Conservation (phyloP, 2,113 vertebrate genomes). For the Bujurquina vittata region DNA sequence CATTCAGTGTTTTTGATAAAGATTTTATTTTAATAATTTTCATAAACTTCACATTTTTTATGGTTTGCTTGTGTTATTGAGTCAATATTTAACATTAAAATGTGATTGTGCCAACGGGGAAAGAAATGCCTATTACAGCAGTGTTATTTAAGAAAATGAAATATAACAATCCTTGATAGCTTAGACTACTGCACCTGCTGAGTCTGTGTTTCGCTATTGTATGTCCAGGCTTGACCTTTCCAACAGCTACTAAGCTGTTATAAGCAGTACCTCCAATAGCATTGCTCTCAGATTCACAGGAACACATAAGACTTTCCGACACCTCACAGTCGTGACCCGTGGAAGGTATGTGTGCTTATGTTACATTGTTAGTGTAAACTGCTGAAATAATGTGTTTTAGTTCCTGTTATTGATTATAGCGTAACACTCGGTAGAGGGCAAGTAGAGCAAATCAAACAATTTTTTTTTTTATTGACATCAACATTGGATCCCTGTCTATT, state of each 20-base stretch:
- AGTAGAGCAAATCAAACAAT: neutral
- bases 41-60: conserved; percentile 6
- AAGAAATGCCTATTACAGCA: neutral
- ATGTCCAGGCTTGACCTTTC: conserved; percentile 20
- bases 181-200: neutral
- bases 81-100: neutral
- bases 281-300: conserved; percentile 32
- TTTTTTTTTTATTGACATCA: neutral
- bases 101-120: neutral
- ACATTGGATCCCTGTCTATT: neutral
- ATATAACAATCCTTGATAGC: neutral
- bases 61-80: neutral
- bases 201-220: conserved; percentile 2
- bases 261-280: conserved; percentile 14
- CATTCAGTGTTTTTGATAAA: conserved; percentile 68
- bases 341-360: conserved; percentile 41
- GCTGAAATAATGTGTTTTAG: neutral
- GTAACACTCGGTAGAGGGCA: neutral
- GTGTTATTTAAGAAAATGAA: conserved; percentile 1
- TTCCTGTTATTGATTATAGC: neutral
- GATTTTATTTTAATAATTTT: conserved; percentile 69
- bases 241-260: conserved; percentile 24
- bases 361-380: neutral
- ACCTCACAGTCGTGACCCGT: conserved; percentile 16
- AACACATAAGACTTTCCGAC: conserved; percentile 46